Evolutionary conservation across 2,113 vertebrate species (phyloP).

Genomic region (Callorhinus ursinus): DNA sequence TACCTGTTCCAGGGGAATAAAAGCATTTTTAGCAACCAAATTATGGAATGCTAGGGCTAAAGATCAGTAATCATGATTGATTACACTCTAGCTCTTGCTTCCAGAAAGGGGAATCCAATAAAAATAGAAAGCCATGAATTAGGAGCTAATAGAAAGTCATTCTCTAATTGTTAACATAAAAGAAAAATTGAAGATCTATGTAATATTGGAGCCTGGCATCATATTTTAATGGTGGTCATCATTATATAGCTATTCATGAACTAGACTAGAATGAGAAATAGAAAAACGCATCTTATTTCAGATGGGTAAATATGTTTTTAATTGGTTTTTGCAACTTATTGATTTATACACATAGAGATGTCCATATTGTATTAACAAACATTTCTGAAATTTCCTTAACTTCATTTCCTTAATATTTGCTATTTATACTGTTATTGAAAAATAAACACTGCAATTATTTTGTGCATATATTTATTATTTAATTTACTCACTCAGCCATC

Average conservation of each 20-base stretch:
- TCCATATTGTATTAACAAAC: not conserved
- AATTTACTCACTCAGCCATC: not conserved
- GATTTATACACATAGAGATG: not conserved
- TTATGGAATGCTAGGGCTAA: constrained; percentile 17
- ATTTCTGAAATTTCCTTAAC: not conserved
- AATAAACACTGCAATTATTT: not conserved
- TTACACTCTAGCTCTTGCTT: constrained; percentile 41
- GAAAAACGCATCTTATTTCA: not conserved
- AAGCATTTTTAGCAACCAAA: constrained; percentile 65
- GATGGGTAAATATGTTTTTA: not conserved
- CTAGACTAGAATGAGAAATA: not conserved
- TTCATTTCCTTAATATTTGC: not conserved
- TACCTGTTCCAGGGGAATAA: constrained; percentile 60
- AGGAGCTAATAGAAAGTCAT: not conserved
- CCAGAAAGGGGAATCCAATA: not conserved
- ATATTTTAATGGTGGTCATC: not conserved
- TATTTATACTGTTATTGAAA: not conserved
- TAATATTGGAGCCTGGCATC: not conserved
- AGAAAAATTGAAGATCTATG: not conserved
- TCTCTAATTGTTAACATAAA: not conserved
- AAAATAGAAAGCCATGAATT: not conserved
- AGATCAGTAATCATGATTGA: constrained; percentile 56
- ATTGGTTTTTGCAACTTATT: not conserved
- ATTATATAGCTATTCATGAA: not conserved
- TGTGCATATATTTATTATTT: not conserved